Base-by-base conservation (phyloP, 2,888 invertebrate species). In the Meteorus cinctellus region DNA sequence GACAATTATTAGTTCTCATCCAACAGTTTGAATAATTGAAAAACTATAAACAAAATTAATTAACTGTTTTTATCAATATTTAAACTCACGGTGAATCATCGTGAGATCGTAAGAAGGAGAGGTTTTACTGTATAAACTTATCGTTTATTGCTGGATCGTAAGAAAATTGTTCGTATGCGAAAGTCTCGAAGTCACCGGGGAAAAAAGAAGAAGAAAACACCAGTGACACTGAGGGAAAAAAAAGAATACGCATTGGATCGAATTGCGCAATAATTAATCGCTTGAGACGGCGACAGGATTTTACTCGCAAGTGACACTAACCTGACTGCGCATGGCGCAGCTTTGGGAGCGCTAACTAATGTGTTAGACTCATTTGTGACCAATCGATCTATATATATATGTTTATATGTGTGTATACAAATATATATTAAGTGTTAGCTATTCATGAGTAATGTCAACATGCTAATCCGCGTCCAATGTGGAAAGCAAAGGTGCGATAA, bases 181-280 rank as follows among this genome's bases (percentile, higher is more conserved):
- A 4, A 6, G 41, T 41, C 41, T 41, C 1, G 2, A 41, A 41
- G 41, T 41, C 8, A 8, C 1, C 24, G 24, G 1, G 6, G 8
- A 41, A 55, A 19, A 19, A n/a, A 55, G 8, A 55, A n/a, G 19
- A 55, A 55, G 19, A 10, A 34, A 34, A 34, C 8, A 34, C 34
- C 34, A 34, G 34, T 34, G 34, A 24, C 24, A 24, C 1, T 2
- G 34, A 34, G 34, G 8, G 10, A 24, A 19, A 55, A 19, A 55
- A 19, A 55, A 55, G 1, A 24, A 55, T n/a, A 19, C 51, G 41
- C 45, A 67, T 19, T 62, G 31, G 72, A 45, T n/a, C 48, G 24
- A 51, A 66, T 81, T 80, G 77, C 71, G 79, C 63, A 80, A 78
- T 79, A 77, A 79, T 79, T 77, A 77, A 80, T 77, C 77, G 77